Conservation (phyloP, 2,113 vertebrate species). For the Butastur rufipennis region DNA sequence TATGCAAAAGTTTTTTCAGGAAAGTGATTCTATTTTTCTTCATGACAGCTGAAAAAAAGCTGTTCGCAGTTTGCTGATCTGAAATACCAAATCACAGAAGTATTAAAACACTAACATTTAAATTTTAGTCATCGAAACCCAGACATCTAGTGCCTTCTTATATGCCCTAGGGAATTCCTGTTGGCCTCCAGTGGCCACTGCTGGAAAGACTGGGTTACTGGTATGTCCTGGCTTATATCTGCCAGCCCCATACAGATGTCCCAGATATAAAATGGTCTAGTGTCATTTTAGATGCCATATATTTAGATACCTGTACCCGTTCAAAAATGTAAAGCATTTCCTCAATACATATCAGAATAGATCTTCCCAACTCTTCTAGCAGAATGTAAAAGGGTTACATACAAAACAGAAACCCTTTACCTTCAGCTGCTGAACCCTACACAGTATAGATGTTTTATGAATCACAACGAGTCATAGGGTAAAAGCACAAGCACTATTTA, state of each 20-base stretch:
- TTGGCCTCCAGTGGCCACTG: background rate
- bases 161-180: background rate
- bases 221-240: background rate
- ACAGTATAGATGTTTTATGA: background rate
- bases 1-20: constrained; percentile 24
- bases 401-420: constrained; percentile 14
- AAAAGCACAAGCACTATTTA: constrained; percentile 33
- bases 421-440: background rate
- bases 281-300: background rate
- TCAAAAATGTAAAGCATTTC: background rate
- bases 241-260: background rate
- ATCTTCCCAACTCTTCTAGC: background rate
- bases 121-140: background rate
- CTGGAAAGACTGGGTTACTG: background rate
- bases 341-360: background rate
- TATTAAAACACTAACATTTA: background rate
- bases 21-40: constrained; percentile 3
- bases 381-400: background rate
- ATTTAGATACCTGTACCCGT: background rate
- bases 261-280: background rate
- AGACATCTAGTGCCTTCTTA: background rate
- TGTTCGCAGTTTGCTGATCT: background rate
- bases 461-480: background rate
- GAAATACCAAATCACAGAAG: background rate
- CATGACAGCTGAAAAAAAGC: background rate